Conservation (phyloP, 2,113 vertebrate genomes). For the Albula glossodonta region DNA sequence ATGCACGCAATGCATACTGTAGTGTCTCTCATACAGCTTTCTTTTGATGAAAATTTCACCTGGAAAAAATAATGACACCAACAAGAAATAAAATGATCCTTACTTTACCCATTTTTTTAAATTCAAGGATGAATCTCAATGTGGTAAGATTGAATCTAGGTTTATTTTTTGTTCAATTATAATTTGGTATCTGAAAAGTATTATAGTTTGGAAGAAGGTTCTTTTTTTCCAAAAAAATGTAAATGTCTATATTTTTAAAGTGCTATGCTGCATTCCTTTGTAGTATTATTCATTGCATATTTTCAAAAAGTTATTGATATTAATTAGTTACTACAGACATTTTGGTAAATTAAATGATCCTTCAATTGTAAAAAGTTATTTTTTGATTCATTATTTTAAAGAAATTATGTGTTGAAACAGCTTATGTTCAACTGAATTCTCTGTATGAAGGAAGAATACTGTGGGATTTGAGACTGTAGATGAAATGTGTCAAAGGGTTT, state of each 20-base stretch:
- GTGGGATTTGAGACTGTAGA: not conserved
- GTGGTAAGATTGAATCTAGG: not conserved
- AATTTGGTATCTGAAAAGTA: constrained; percentile 3
- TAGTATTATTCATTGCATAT: constrained; percentile 46
- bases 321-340: constrained; percentile 56
- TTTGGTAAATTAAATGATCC: constrained; percentile 28
- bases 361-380: constrained; percentile 40
- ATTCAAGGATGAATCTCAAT: not conserved
- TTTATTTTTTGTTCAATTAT: not conserved
- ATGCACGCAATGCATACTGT: not conserved
- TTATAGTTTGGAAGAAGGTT: constrained; percentile 45
- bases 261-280: constrained; percentile 51
- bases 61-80: not conserved
- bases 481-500: not conserved
- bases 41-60: not conserved
- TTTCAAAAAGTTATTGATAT: constrained; percentile 42
- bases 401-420: not conserved
- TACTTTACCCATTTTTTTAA: not conserved
- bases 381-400: not conserved
- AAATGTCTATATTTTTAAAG: constrained; percentile 43
- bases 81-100: not conserved
- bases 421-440: not conserved
- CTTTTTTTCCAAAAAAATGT: constrained; percentile 44
- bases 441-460: not conserved
- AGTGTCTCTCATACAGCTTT: not conserved